These are phyloP conservation scores for Lates japonicus DNA, from an alignment of 2,797 vertebrate genomes.

Conservation along the genomic window DNA sequence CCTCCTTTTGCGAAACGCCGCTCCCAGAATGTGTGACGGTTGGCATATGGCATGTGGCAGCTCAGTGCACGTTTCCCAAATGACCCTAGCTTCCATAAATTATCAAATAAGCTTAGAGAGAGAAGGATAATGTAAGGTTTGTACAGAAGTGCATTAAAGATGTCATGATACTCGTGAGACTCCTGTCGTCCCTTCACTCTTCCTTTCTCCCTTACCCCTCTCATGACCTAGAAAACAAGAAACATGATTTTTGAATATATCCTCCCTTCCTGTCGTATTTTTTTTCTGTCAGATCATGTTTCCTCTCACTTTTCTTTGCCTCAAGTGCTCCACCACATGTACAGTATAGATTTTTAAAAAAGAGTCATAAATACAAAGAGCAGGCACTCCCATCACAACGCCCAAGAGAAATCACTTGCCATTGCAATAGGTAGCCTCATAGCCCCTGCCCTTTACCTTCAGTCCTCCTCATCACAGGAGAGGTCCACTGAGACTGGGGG, in stretches of 20 bases:
- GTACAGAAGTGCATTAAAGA: slow-evolving; percentile 29
- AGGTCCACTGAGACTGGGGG: slow-evolving; percentile 54
- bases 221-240: slow-evolving; percentile 13
- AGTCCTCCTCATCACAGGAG: slow-evolving; percentile 60
- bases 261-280: background rate
- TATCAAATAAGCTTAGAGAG: slow-evolving; percentile 23
- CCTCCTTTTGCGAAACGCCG: slow-evolving; percentile 24
- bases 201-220: background rate
- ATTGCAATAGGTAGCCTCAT: slow-evolving; percentile 29
- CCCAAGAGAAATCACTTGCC: slow-evolving; percentile 62
- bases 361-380: slow-evolving; percentile 43
- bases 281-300: background rate
- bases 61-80: slow-evolving; percentile 28
- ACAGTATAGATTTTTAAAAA: slow-evolving; percentile 30
- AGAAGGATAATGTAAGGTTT: slow-evolving; percentile 13
- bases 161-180: slow-evolving; percentile 20
- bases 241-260: background rate
- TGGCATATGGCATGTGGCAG: slow-evolving; percentile 17
- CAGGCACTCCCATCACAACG: slow-evolving; percentile 33
- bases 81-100: slow-evolving; percentile 48
- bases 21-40: background rate
- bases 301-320: background rate
- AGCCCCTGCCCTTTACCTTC: slow-evolving; percentile 70
- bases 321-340: background rate
- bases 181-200: background rate